Base-by-base conservation (phyloP, 1,140 invertebrate genomes). In the Coenobita brevimanus region DNA sequence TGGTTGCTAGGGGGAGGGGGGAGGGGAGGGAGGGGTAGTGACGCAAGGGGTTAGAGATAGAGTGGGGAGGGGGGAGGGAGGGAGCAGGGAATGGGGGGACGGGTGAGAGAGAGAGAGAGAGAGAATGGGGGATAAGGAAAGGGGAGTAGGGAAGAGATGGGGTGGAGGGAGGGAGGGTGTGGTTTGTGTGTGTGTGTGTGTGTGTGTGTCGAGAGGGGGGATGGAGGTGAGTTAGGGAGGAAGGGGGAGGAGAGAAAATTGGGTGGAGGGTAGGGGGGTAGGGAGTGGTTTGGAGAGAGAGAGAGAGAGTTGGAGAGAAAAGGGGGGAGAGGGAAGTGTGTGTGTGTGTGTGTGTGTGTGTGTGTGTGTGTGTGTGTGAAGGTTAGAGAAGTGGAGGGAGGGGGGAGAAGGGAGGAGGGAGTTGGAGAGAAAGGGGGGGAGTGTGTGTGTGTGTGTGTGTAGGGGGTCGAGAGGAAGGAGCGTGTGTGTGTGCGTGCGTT, bases 361-460 rank as follows among this genome's bases (percentile, higher is more conserved):
- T 50, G 46, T 50, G 46, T 50, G 17, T 50, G 46, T 50, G 46
- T 50, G 46, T 50, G 3, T 3, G 64, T 8, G 64, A 69, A 15
- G 27, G 64, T n/a, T 0, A 27, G 64, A 69, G 64, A 69, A 17
- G 46, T 6, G 17, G 46, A 50, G 46, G 46, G 46, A 17, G 46
- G 46, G 17, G 46, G 46, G 62, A 46, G n/a, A 69, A 36, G n/a
- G 80, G 43, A 41, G 24, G 33, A 15, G n/a, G 60, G 46, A 67
- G 62, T n/a, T 15, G 21, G 24, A 46, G 62, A 69, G 80, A 64
- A 62, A 67, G 80, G 27, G 64, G 38, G n/a, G 57, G 60, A 33
- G 78, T 24, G n/a, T n/a, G n/a, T n/a, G n/a, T n/a, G n/a, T n/a
- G n/a, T n/a, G n/a, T n/a, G n/a, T n/a, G 30, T 1, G 1, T 10